phyloP scores from a whole-genome alignment of 2,113 vertebrate species.

The Ictalurus punctatus region DNA sequence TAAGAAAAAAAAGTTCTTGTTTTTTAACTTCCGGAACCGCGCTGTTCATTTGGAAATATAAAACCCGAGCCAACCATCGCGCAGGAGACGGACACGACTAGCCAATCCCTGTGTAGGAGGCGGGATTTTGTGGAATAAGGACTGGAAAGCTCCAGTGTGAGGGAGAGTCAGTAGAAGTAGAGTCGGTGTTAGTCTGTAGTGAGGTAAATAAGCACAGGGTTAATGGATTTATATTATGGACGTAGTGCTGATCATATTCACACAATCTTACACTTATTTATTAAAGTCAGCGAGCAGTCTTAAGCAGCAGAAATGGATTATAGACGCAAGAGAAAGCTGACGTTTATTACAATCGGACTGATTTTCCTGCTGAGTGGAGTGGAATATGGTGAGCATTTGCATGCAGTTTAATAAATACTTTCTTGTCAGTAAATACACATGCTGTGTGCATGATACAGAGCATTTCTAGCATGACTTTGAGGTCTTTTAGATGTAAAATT shows the following conservation, averaged over 20 bases:
- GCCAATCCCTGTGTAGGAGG: not conserved
- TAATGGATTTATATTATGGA: not conserved
- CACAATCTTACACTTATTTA: not conserved
- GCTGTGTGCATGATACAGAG: not conserved
- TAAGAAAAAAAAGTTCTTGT: not conserved
- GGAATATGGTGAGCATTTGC: constrained; percentile 75
- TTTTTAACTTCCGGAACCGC: not conserved
- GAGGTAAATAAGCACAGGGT: too few species aligned
- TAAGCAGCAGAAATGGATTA: constrained; percentile 63
- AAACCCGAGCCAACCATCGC: not conserved
- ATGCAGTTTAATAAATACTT: not conserved
- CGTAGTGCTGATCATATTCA: not conserved
- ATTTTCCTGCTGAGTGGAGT: constrained; percentile 80
- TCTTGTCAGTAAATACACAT: not conserved
- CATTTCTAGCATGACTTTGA: not conserved
- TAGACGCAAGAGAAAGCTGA: constrained; percentile 70
- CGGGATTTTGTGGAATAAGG: not conserved
- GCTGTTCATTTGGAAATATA: not conserved
- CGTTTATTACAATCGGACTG: constrained; percentile 74
- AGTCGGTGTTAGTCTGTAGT: not conserved
- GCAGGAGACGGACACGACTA: not conserved
- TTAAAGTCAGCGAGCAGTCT: not conserved
- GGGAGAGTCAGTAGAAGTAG: not conserved
- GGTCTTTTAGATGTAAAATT: not conserved
- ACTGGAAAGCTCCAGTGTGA: not conserved